phyloP scores from a whole-genome alignment of 2,113 vertebrate genomes.

The Tyto alba region DNA sequence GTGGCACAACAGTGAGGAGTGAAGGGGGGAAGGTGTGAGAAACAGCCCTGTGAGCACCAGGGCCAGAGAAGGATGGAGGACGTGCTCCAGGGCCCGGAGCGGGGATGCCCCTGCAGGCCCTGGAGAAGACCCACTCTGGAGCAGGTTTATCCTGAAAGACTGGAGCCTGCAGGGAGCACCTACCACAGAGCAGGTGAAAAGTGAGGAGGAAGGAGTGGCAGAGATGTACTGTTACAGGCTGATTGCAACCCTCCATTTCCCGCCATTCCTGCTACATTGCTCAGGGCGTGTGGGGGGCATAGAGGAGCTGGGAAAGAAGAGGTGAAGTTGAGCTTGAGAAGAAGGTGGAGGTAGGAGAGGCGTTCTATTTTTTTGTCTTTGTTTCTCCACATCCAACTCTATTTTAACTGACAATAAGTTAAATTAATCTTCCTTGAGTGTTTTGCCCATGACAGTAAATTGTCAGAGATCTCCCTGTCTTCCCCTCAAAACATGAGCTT shows the following conservation, averaged over 20 bases:
- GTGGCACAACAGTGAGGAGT: not conserved
- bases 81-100: fast-evolving
- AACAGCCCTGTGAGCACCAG: not conserved
- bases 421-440: not conserved
- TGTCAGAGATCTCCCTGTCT: too few species aligned
- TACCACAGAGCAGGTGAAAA: not conserved
- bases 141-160: not conserved
- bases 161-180: not conserved
- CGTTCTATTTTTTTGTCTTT: not conserved
- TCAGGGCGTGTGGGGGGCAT: fast-evolving
- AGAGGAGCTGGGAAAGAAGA: not conserved
- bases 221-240: not conserved
- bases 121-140: fast-evolving
- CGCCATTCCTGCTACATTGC: not conserved
- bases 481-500: not conserved
- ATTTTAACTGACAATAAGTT: not conserved
- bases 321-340: not conserved
- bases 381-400: not conserved
- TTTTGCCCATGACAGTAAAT: not conserved
- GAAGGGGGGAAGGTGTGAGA: not conserved
- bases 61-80: not conserved
- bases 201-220: not conserved
- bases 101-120: fast-evolving
- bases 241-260: fast-evolving
- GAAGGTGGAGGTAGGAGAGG: not conserved